Base-by-base conservation (phyloP, 2,888 invertebrate genomes). In the Amphimallon solstitiale region DNA sequence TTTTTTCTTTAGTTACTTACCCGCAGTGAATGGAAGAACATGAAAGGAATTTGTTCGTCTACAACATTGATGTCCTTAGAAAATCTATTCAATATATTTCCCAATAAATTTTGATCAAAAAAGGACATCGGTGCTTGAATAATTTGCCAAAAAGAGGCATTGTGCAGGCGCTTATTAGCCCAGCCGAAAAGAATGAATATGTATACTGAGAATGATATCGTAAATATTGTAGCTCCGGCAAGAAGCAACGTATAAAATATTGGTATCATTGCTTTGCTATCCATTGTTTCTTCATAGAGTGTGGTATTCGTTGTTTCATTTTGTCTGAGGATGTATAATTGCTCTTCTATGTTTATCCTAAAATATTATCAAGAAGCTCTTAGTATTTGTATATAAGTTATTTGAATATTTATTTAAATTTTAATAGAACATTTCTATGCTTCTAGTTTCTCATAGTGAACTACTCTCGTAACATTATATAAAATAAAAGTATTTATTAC, bases 1-100 rank as follows among this genome's bases (percentile, higher is more conserved):
- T 19, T 3, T 10, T 35, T 35, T 12, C 37, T 29, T 1, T 45
- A 10, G 15, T 7, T 14, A 66, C 63, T 63, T 49, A 73, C 73
- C 43, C 70, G 37, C 4, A 70, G 23, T 37, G 65, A 65, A 48
- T 73, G 71, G 43, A 66, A 70, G 37, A 69, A 56, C 15, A 65
- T 34, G 12, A 68, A 67, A 1, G 75, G 74, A 46, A 75, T 46
- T 6, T 68, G 40, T 62, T 76, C 76, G 64, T 76, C 76, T 12
- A 74, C 68, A 5, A 67, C 65, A 17, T 70, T 70, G n/a, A 76
- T 54, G 66, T 75, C 76, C 51, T 72, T 73, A 5, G 76, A 74
- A 64, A 76, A 74, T 46, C 75, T 38, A 56, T 75, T 76, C 14
- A 76, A 62, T 37, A 76, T 70, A 45, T 74, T 76, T 19, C 76